A percentile compares a stretch with the other conserved stretches of the same genome.
phyloP scores from a whole-genome alignment of 2,113 vertebrate species.

The Saguinus midas region DNA sequence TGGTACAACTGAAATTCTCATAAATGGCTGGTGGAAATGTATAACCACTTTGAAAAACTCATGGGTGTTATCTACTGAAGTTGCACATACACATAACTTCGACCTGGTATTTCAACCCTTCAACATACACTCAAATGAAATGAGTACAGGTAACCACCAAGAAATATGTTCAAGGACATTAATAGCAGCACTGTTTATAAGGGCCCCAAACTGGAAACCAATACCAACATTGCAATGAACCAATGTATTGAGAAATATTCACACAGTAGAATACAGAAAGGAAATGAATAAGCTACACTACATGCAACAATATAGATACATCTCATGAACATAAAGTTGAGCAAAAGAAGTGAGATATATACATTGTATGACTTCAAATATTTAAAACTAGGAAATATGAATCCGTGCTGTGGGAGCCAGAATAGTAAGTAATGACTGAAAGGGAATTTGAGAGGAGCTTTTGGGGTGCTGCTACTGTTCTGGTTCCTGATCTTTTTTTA shows the following conservation, averaged over 20 bases:
- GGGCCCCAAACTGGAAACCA: not conserved
- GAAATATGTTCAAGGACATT: not conserved
- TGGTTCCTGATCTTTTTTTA: not conserved
- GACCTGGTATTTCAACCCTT: not conserved
- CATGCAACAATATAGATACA: not conserved
- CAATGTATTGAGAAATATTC: not conserved
- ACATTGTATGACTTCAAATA: not conserved
- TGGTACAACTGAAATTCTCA: not conserved
- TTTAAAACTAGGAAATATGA: not conserved
- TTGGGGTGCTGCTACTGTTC: not conserved
- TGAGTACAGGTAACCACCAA: not conserved
- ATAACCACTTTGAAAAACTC: not conserved
- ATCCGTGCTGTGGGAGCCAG: not conserved
- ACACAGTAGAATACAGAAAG: not conserved
- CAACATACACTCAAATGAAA: not conserved
- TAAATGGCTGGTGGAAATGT: not conserved
- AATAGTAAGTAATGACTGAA: not conserved
- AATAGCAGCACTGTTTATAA: not conserved
- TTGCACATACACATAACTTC: not conserved
- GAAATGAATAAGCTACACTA: not conserved
- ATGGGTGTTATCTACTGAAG: not conserved
- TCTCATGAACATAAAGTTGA: not conserved
- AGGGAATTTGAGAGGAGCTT: not conserved
- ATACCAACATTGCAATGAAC: too few relatives aligned
- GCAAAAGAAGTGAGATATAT: not conserved